Conservation (phyloP, 2,113 vertebrate species). For the Thinocorus orbignyianus region DNA sequence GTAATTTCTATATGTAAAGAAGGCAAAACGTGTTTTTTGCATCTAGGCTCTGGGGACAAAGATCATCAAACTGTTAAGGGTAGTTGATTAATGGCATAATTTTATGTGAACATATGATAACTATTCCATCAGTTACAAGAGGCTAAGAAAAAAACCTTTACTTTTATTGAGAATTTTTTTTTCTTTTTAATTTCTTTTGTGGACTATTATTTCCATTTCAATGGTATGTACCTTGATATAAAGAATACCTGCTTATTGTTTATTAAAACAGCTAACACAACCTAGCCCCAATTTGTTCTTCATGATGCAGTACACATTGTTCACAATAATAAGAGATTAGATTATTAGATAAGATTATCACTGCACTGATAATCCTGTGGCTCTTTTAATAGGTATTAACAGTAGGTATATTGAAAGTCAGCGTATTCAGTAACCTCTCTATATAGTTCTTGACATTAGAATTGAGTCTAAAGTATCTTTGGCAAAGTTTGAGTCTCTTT, state of each 20-base stretch:
- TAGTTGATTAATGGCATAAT: neutral
- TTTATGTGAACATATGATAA: neutral
- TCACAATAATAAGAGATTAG: neutral
- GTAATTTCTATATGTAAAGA: neutral
- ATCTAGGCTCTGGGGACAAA: neutral
- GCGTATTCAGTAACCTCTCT: neutral
- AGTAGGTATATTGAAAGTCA: neutral
- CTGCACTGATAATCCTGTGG: neutral
- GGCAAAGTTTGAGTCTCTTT: neutral
- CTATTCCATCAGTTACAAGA: neutral
- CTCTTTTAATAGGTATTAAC: neutral
- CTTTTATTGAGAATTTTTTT: neutral
- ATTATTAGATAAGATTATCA: too few species aligned
- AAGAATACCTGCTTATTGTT: neutral
- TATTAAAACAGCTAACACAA: neutral
- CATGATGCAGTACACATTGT: neutral
- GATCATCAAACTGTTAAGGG: neutral
- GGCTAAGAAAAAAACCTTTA: neutral
- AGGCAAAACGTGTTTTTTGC: neutral
- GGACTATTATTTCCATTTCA: neutral
- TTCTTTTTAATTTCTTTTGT: neutral
- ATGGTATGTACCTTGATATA: neutral
- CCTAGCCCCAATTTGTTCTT: neutral
- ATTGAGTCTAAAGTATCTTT: neutral
- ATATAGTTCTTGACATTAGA: neutral